Conservation (phyloP, 1,140 invertebrate genomes). For the Teleogryllus occipitalis region DNA sequence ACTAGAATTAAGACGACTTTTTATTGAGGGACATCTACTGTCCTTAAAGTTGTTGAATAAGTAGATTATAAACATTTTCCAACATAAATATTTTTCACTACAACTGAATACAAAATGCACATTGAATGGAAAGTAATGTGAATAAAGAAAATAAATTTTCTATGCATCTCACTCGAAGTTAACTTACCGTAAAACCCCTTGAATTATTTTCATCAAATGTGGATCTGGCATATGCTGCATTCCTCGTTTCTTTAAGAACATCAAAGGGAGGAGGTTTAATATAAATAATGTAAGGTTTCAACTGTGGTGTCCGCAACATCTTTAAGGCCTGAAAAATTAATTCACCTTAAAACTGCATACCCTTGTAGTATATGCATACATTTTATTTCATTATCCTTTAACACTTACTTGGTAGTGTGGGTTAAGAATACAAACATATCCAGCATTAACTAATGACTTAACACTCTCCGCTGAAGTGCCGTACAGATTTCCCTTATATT, state of each 20-base stretch:
- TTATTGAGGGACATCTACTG: too few species aligned
- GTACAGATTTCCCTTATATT: constrained; percentile 95
- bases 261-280: constrained; percentile 85
- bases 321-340: constrained; percentile 69
- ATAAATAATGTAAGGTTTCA: constrained; percentile 94
- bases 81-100: too few species aligned
- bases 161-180: too few species aligned
- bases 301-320: constrained; percentile 76
- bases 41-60: too few species aligned
- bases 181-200: constrained; percentile 76
- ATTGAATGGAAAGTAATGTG: too few species aligned
- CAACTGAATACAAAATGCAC: too few species aligned
- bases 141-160: too few species aligned
- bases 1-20: too few species aligned
- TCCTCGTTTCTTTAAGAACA: constrained; percentile 72
- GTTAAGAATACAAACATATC: constrained; percentile 86
- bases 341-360: background rate
- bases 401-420: constrained; percentile 71
- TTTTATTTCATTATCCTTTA: background rate
- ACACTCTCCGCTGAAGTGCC: constrained; percentile 89
- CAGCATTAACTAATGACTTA: constrained; percentile 74
- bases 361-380: background rate
- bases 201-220: constrained; percentile 85
- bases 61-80: too few species aligned
- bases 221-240: constrained; percentile 69